These are phyloP conservation scores for Neogale vison DNA, from an alignment of 2,113 vertebrate species.

Conservation along the genomic window DNA sequence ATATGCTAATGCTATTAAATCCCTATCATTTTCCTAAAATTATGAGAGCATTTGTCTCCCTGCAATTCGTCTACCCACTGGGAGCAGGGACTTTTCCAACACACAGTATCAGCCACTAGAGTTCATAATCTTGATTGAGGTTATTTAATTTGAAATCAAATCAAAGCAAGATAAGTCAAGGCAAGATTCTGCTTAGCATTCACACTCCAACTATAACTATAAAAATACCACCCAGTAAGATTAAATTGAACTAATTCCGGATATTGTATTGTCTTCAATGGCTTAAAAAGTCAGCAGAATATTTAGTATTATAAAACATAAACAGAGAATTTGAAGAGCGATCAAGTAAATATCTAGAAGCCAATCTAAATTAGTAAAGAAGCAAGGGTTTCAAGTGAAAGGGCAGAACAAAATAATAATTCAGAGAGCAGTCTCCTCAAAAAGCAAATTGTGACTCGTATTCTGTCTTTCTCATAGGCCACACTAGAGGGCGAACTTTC, in stretches of 20 bases:
- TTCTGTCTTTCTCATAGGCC: not conserved
- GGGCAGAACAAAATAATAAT: not conserved
- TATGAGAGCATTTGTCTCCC: not conserved
- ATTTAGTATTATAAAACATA: conserved; percentile 15
- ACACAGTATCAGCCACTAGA: not conserved
- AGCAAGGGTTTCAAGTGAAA: not conserved
- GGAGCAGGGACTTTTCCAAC: not conserved
- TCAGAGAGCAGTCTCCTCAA: not conserved
- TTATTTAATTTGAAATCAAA: conserved; percentile 66
- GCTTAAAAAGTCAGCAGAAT: conserved; percentile 21
- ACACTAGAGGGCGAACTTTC: conserved; percentile 64
- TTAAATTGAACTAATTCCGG: conserved; percentile 45
- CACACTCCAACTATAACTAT: not conserved
- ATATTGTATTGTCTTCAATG: not conserved
- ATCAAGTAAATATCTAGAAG: not conserved
- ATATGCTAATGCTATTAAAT: not conserved
- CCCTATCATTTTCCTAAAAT: conserved; percentile 3
- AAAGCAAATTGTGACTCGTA: not conserved
- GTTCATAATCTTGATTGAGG: conserved; percentile 36
- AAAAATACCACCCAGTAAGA: conserved; percentile 37
- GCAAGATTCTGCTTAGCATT: conserved; percentile 33
- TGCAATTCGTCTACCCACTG: not conserved
- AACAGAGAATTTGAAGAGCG: not conserved
- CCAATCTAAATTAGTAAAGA: conserved; percentile 22
- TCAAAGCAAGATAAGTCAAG: conserved; percentile 54